Evolutionary conservation across 2,797 vertebrate genomes (phyloP).

Genomic region (Lutra lutra): DNA sequence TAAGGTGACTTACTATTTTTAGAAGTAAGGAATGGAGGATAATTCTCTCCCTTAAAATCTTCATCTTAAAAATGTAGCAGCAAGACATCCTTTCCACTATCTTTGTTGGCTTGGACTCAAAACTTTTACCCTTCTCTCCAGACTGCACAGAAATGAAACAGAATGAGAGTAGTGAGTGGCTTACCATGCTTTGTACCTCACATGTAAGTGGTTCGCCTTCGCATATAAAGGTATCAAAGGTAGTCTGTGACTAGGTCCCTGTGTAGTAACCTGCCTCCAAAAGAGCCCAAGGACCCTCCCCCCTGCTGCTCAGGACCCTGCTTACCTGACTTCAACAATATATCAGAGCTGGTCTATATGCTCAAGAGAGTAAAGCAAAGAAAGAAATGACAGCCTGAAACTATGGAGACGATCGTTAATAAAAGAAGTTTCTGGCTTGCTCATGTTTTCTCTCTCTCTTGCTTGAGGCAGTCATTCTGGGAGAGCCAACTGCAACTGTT

Average conservation of each 20-base stretch:
- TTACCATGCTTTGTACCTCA: not conserved
- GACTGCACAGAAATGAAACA: not conserved
- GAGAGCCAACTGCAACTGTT: not conserved
- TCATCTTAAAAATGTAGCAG: not conserved
- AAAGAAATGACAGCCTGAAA: not conserved
- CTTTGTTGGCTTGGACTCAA: not conserved
- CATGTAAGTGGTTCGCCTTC: not conserved
- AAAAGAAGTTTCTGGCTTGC: not conserved
- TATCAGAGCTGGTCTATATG: too few relatives aligned
- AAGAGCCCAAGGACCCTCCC: not conserved
- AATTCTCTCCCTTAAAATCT: not conserved
- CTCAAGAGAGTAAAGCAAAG: not conserved
- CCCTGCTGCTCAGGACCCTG: not conserved
- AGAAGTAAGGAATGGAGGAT: not conserved
- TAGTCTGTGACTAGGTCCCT: not conserved
- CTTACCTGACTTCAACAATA: not conserved
- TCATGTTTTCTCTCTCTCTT: not conserved
- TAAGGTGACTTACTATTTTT: not conserved
- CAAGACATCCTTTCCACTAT: not conserved
- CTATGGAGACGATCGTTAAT: not conserved
- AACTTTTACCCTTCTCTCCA: not conserved
- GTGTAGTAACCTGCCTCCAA: not conserved
- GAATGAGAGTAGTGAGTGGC: not conserved
- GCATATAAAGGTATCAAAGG: not conserved
- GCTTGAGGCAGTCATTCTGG: not conserved